These are phyloP conservation scores for Oreochromis mossambicus DNA, from an alignment of 2,797 vertebrate genomes.

Conservation along the genomic window DNA sequence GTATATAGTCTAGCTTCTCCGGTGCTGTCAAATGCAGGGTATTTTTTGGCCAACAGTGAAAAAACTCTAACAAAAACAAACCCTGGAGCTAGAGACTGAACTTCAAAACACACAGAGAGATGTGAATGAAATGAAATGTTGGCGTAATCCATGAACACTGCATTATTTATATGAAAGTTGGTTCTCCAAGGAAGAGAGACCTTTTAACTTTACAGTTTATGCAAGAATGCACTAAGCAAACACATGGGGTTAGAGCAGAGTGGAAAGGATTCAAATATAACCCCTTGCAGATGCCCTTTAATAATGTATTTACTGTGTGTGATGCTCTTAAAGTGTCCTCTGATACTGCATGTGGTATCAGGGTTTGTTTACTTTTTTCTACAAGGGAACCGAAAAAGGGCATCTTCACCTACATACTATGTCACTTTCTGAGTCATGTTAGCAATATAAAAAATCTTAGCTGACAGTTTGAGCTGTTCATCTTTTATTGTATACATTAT, in stretches of 20 bases:
- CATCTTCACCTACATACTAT: background rate
- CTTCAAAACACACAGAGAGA: slow-evolving; percentile 16
- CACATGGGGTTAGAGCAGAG: background rate
- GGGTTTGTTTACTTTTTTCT: background rate
- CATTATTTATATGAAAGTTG: slow-evolving; percentile 54
- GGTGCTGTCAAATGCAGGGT: background rate
- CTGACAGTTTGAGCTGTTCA: background rate
- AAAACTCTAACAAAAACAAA: background rate
- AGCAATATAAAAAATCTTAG: background rate
- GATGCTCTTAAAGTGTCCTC: background rate
- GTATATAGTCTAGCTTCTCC: background rate
- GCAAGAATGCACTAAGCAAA: slow-evolving; percentile 11
- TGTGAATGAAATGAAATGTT: slow-evolving; percentile 33
- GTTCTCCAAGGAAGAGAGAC: background rate
- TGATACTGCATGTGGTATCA: background rate
- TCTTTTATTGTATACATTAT: background rate
- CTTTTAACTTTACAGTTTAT: slow-evolving; percentile 28
- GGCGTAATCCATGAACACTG: slow-evolving; percentile 35
- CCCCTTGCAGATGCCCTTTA: background rate
- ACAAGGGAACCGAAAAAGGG: background rate
- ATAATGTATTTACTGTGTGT: slow-evolving; percentile 27
- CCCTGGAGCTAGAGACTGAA: background rate
- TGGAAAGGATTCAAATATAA: background rate
- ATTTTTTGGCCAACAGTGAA: background rate
- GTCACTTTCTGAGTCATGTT: background rate